These are phyloP conservation scores for Abrostola tripartita DNA, from an alignment of 2,888 invertebrate genomes.

Conservation along the genomic window DNA sequence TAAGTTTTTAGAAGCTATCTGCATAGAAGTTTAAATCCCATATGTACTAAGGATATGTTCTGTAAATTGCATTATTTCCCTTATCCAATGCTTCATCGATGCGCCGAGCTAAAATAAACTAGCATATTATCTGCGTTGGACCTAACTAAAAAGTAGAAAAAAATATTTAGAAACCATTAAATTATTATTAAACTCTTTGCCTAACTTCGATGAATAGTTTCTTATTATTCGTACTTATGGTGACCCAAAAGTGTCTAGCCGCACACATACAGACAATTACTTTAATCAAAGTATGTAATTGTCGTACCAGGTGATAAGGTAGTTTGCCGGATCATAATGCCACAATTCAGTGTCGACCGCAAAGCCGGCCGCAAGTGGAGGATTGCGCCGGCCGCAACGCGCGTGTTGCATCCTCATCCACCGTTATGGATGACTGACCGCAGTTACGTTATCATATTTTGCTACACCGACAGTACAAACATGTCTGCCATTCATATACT, in stretches of 20 bases:
- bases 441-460: slow-evolving; percentile 42
- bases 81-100: too few species aligned
- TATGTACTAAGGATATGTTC: too few species aligned
- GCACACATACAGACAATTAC: slow-evolving; percentile 11
- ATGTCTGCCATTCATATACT: background rate
- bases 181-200: too few species aligned
- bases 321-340: slow-evolving; percentile 18
- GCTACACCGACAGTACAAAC: slow-evolving; percentile 3
- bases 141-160: too few species aligned
- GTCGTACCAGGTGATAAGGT: slow-evolving; percentile 15
- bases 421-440: slow-evolving; percentile 52
- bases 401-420: slow-evolving; percentile 41
- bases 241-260: slow-evolving; percentile 2
- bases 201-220: too few species aligned
- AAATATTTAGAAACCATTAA: too few species aligned
- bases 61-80: too few species aligned
- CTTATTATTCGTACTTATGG: too few species aligned
- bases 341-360: slow-evolving; percentile 50
- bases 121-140: too few species aligned
- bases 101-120: too few species aligned
- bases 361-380: slow-evolving; percentile 44
- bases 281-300: slow-evolving; percentile 21
- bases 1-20: too few species aligned
- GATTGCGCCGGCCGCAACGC: slow-evolving; percentile 29
- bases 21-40: too few species aligned